Percentiles rank a stretch among this genome's conserved stretches.
phyloP scores from a whole-genome alignment of 2,888 invertebrate genomes.

The Agrochola macilenta region DNA sequence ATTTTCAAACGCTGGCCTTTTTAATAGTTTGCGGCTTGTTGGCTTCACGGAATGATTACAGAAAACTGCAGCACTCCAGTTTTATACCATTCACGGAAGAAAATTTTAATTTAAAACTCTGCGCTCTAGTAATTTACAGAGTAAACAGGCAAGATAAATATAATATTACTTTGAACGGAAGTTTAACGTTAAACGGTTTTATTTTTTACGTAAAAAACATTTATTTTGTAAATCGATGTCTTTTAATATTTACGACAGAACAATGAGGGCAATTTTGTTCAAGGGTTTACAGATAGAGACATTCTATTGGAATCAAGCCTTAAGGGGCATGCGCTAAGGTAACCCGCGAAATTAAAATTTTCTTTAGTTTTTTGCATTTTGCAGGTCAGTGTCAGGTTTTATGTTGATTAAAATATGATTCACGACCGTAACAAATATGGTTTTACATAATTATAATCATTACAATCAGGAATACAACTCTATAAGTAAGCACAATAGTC shows the following conservation, averaged over 20 bases:
- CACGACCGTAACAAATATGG: no score
- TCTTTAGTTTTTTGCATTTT: no score
- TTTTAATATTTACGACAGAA: not conserved
- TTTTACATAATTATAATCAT: no score
- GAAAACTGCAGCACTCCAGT: slow-evolving; percentile 71
- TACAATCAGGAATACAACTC: no score
- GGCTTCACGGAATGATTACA: slow-evolving; percentile 68
- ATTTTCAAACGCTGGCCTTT: slow-evolving; percentile 61
- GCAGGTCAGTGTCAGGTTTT: no score
- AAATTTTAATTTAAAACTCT: slow-evolving; percentile 68
- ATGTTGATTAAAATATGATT: no score
- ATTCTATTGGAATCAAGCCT: slow-evolving; percentile 1
- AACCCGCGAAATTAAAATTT: no score
- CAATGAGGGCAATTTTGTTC: slow-evolving; percentile 9
- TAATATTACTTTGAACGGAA: slow-evolving; percentile 29
- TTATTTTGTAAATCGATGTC: not conserved
- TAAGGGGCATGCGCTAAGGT: no score
- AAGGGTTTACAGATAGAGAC: not conserved
- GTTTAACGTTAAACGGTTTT: slow-evolving; percentile 18
- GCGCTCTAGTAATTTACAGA: slow-evolving; percentile 53
- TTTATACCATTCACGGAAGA: slow-evolving; percentile 65
- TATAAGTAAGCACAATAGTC: no score
- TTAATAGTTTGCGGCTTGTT: slow-evolving; percentile 67
- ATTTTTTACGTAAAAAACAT: not conserved
- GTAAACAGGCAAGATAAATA: slow-evolving; percentile 54